A percentile compares a stretch with the other conserved stretches of the same genome.
Conservation (phyloP, 2,113 vertebrate species). For the Lepus timidus region DNA sequence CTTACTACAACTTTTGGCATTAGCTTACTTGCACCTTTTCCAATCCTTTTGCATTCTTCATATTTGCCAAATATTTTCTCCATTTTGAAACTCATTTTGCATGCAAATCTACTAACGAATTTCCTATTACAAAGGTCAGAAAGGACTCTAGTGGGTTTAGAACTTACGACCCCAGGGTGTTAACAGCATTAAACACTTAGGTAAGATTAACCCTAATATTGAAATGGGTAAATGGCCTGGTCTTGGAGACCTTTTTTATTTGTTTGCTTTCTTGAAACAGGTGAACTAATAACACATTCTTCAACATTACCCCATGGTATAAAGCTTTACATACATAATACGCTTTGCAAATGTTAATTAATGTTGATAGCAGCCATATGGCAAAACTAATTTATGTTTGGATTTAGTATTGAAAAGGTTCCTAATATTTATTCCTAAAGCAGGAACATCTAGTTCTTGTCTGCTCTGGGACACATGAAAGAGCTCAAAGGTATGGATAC, state of each 20-base stretch:
- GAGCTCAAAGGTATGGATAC: background rate
- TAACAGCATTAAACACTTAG: slow-evolving; percentile 58
- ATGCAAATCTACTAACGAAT: slow-evolving; percentile 58
- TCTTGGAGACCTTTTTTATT: slow-evolving; percentile 49
- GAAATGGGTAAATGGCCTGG: slow-evolving; percentile 20
- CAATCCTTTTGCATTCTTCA: background rate
- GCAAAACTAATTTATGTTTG: slow-evolving; percentile 62
- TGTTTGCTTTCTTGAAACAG: slow-evolving; percentile 57
- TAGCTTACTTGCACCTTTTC: background rate
- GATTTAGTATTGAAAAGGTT: slow-evolving; percentile 36
- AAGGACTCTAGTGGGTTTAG: slow-evolving; percentile 37
- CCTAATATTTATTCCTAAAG: slow-evolving; percentile 48
- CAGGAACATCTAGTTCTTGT: background rate
- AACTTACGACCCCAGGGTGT: slow-evolving; percentile 22
- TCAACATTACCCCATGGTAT: slow-evolving; percentile 56
- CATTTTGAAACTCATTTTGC: background rate
- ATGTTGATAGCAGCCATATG: slow-evolving; percentile 71
- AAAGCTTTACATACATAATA: slow-evolving; percentile 59
- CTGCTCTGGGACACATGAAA: background rate
- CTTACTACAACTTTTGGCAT: background rate
- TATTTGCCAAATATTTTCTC: slow-evolving; percentile 38
- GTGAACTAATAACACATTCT: slow-evolving; percentile 63
- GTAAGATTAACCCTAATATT: slow-evolving; percentile 51
- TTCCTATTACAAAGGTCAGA: slow-evolving; percentile 69
- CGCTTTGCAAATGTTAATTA: slow-evolving; percentile 71